Conservation (phyloP, 2,113 vertebrate genomes). For the Octodon degus region DNA sequence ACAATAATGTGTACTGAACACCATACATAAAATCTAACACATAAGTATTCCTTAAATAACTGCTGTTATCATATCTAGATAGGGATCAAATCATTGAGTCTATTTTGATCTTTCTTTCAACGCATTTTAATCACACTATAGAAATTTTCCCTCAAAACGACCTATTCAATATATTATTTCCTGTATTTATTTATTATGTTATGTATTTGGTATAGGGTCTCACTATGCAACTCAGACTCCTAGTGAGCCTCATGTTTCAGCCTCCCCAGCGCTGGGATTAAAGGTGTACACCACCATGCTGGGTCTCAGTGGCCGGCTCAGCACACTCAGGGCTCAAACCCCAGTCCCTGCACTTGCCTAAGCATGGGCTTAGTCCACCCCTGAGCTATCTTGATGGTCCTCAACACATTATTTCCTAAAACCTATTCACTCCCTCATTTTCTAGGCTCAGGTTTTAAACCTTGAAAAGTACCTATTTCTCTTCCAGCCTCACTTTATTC, state of each 20-base stretch:
- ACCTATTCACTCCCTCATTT: background rate
- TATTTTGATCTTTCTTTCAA: constrained; percentile 2
- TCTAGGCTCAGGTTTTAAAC: background rate
- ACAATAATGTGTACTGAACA: background rate
- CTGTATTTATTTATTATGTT: no score
- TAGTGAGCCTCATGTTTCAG: no score
- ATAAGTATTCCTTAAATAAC: background rate
- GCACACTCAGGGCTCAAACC: no score
- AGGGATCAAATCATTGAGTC: background rate
- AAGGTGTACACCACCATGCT: no score
- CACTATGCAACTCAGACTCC: no score
- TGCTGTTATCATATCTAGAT: background rate
- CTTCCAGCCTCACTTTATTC: background rate
- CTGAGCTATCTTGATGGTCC: no score
- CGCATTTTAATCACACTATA: background rate
- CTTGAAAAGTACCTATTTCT: background rate
- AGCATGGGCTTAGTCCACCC: no score
- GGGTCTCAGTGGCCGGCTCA: no score
- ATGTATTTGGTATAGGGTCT: no score
- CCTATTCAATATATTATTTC: background rate
- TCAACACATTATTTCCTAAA: constrained; percentile 23
- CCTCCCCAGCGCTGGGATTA: no score
- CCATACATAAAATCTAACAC: background rate
- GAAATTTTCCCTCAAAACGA: constrained; percentile 2
- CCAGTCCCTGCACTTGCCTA: no score